Percentiles rank a stretch among this genome's conserved stretches.
These are phyloP conservation scores for Eonycteris spelaea DNA, from an alignment of 2,113 vertebrate genomes.

Conservation along the genomic window DNA sequence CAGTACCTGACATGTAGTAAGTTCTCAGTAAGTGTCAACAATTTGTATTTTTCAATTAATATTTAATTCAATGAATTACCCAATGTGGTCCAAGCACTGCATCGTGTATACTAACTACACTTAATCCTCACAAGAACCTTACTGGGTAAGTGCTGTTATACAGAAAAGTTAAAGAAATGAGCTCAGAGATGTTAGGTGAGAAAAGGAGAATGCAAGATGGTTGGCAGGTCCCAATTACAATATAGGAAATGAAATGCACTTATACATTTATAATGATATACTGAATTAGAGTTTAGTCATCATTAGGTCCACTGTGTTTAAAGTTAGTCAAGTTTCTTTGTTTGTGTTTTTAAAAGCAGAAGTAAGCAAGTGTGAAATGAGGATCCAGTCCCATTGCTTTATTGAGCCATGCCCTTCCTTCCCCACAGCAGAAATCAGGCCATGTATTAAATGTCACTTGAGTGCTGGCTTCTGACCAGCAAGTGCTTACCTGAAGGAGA, in stretches of 20 bases:
- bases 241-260: constrained; percentile 8
- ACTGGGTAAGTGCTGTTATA: not conserved
- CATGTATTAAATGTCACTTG: constrained; percentile 14
- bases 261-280: not conserved
- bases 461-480: constrained; percentile 43
- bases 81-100: not conserved
- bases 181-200: not conserved
- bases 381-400: not conserved
- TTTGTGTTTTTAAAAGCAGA: constrained; percentile 2
- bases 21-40: not conserved
- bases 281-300: constrained; percentile 9
- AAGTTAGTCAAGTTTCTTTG: constrained; percentile 13
- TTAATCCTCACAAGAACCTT: not conserved
- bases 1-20: not conserved
- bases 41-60: not conserved
- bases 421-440: not conserved
- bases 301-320: not conserved
- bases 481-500: constrained; percentile 88
- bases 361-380: not conserved
- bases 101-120: not conserved
- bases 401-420: not conserved
- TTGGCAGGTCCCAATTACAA: not conserved
- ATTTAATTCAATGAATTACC: not conserved
- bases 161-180: constrained; percentile 1
- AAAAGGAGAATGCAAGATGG: not conserved